Evolutionary conservation across 2,113 vertebrate species (phyloP).

Genomic region (Semnornis frantzii): DNA sequence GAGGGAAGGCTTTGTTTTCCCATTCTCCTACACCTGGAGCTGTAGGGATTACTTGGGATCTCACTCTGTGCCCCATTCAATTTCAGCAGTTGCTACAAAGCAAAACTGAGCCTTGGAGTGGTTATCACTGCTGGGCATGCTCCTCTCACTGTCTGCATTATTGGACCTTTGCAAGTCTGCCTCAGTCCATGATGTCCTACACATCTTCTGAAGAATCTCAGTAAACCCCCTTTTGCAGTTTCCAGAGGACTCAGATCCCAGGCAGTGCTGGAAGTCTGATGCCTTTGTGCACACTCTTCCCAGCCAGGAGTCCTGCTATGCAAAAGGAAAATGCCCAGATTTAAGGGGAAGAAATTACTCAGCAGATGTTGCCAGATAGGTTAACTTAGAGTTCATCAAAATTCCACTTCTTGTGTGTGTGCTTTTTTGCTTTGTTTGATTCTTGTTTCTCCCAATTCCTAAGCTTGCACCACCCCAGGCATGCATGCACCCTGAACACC

Average conservation of each 20-base stretch:
- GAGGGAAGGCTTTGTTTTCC: constrained; percentile 43
- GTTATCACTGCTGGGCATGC: background rate
- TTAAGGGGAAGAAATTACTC: background rate
- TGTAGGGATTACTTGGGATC: background rate
- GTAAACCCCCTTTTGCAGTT: background rate
- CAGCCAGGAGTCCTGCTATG: background rate
- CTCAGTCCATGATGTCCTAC: background rate
- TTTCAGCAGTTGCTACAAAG: background rate
- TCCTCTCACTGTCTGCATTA: background rate
- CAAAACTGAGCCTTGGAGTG: background rate
- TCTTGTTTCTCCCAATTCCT: background rate
- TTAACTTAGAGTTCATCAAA: background rate
- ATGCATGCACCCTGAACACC: background rate
- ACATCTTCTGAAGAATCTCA: background rate
- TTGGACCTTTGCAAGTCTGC: background rate
- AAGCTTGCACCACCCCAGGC: background rate
- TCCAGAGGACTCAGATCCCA: background rate
- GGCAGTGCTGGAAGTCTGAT: background rate
- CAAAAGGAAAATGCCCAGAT: background rate
- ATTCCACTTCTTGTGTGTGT: background rate
- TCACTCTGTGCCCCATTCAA: background rate
- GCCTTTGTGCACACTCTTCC: background rate
- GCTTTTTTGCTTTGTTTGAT: background rate
- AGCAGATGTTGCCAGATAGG: background rate
- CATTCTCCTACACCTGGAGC: background rate